A percentile compares a stretch with the other conserved stretches of the same genome.
Conservation (phyloP, 2,113 vertebrate species). For the Hippocampus guttulatus region DNA sequence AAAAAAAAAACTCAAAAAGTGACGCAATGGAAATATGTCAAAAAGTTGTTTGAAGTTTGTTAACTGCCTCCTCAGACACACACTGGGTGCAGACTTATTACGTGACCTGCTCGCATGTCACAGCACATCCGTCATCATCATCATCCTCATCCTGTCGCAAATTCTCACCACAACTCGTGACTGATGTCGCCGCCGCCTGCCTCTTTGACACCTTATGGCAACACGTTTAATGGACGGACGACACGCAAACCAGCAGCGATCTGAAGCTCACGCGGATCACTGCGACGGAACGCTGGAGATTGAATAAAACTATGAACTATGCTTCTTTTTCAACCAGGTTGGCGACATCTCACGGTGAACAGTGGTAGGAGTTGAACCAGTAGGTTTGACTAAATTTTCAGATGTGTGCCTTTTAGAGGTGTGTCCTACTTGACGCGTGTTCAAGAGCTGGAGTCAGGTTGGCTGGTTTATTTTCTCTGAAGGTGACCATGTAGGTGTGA, state of each 20-base stretch:
- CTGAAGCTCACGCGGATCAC: neutral
- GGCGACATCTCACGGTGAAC: neutral
- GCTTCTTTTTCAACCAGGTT: neutral
- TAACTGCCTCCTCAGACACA: neutral
- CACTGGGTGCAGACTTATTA: constrained; percentile 23
- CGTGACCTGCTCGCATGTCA: constrained; percentile 35
- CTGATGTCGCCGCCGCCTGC: constrained; percentile 5
- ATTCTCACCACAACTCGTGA: constrained; percentile 29
- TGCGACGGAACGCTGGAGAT: neutral
- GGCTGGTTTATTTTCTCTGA: neutral
- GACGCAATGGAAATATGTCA: neutral
- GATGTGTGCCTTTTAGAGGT: neutral
- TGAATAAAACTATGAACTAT: neutral
- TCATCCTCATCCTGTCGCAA: constrained; percentile 14
- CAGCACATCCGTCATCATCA: constrained; percentile 24
- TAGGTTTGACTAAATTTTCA: neutral
- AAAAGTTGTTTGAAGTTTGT: neutral
- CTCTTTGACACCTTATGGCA: constrained; percentile 3
- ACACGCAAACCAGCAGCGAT: constrained; percentile 1
- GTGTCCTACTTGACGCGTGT: neutral
- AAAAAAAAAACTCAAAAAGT: neutral
- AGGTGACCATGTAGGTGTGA: neutral
- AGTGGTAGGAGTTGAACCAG: too few species aligned
- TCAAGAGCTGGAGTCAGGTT: neutral
- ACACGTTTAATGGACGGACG: neutral